Base-by-base conservation (phyloP, 2,113 vertebrate genomes). In the Centropus bengalensis region DNA sequence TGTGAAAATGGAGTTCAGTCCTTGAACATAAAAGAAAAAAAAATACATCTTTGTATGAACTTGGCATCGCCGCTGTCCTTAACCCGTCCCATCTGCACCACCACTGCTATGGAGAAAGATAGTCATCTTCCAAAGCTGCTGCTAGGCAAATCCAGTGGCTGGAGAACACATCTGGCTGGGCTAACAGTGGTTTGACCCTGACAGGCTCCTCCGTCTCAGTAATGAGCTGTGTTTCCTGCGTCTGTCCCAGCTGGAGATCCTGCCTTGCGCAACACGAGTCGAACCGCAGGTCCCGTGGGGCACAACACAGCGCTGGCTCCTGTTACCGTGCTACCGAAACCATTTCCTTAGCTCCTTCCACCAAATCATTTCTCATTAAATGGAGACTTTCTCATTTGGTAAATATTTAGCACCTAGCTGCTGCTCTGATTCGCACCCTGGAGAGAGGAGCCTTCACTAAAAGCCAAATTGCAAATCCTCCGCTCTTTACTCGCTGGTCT, bases 211-310 rank as follows among this genome's bases (percentile, higher is more conserved):
- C 49, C 67, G 38, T 95, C 93, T 91, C 80, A 73, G 32, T 87
- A 93, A 68, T 30, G 79, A 94, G 67, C 68, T 82, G 2, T 75
- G 58, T 96, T 96, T 95, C 84, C 87, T 86, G 87, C 9, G 3
- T 77, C 89, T 92, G 38, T 86, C 81, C 91, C 89, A 58, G 74
- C 75, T 94, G 90, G 92, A 95, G 92, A 81, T 93, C 76, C 91
- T 63, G 56, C 54, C 44, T 89, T 88, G 44, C 0, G 5, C 85
- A 93, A 80, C 6, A 7, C 0, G 0, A 88, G 75, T 45, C 87
- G 91, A 86, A 87, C 75, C 28, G 11, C 82, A 68, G 75, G 19
- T 77, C 85, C 73, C 23, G 1, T 24, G 86, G 77, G 89, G 88
- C 69, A 92, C 83, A n/a, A 33, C 5, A 3, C 63, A 68, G 84